Conservation (phyloP, 1,140 invertebrate species). For the Pseudobourletiella spinata region DNA sequence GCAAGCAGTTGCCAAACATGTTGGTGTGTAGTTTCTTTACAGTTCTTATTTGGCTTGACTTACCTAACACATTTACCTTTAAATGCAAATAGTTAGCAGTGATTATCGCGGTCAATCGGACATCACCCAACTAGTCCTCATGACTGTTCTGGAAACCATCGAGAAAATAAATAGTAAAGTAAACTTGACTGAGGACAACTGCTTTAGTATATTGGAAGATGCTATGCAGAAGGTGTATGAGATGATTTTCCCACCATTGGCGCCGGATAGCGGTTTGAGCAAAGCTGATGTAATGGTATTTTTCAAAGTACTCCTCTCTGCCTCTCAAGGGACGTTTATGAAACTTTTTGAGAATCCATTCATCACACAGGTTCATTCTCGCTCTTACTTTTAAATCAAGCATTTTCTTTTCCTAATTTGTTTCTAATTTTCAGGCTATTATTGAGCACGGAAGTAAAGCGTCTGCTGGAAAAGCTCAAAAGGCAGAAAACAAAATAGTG, state of each 20-base stretch:
- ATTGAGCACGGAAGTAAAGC: background rate
- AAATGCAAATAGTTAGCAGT: no score
- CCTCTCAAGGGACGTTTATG: background rate
- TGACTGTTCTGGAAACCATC: background rate
- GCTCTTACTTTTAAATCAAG: no score
- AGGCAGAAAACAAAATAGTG: background rate
- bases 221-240: background rate
- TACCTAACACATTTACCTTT: no score
- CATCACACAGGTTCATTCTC: background rate
- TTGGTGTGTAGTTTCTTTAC: background rate
- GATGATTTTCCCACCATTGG: background rate
- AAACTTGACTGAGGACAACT: background rate
- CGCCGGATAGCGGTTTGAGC: background rate
- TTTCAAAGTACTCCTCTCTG: background rate
- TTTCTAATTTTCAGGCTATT: background rate
- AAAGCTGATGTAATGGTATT: background rate
- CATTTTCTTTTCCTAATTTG: no score
- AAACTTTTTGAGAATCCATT: slow-evolving; percentile 7
- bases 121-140: background rate
- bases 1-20: background rate
- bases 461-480: background rate
- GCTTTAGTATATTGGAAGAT: background rate
- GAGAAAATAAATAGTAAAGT: background rate
- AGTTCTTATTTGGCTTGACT: background rate
- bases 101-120: no score